phyloP scores from a whole-genome alignment of 2,797 vertebrate species.

The Florisuga fusca region DNA sequence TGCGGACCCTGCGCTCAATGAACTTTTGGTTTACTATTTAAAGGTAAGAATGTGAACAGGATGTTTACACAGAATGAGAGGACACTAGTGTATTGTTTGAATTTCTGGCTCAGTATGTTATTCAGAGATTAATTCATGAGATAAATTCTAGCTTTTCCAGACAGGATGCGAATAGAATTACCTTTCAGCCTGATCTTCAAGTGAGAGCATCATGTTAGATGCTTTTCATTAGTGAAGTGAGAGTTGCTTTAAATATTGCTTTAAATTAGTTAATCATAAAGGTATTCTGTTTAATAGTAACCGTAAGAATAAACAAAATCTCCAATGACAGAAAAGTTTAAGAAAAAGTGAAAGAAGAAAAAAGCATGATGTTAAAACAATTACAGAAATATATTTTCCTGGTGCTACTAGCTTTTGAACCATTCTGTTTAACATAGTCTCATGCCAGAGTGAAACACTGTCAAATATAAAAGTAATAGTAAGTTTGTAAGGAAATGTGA shows the following conservation, averaged over 20 bases:
- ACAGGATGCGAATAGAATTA: not conserved
- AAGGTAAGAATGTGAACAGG: constrained; percentile 83
- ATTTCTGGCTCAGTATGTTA: not conserved
- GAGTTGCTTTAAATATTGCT: not conserved
- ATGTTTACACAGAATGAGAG: not conserved
- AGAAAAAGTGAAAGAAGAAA: not conserved
- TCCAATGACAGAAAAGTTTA: not conserved
- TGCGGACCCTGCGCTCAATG: constrained; percentile 96
- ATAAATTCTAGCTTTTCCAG: not conserved
- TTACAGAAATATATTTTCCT: not conserved
- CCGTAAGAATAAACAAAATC: not conserved
- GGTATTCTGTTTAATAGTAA: not conserved
- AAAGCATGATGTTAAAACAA: not conserved
- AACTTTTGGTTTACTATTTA: constrained; percentile 97
- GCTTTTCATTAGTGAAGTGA: not conserved
- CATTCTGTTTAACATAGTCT: not conserved
- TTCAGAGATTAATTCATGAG: not conserved
- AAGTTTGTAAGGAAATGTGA: not conserved
- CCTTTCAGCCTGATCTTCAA: not conserved
- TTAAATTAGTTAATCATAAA: not conserved
- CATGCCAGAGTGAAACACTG: not conserved
- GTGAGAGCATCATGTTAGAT: not conserved
- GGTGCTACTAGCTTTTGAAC: not conserved
- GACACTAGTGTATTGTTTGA: not conserved
- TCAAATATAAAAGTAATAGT: not conserved